Evolutionary conservation across 1,140 invertebrate genomes (phyloP), one percentile per base, ranked within the genome.

Genomic region (Saccostrea glomerata): DNA sequence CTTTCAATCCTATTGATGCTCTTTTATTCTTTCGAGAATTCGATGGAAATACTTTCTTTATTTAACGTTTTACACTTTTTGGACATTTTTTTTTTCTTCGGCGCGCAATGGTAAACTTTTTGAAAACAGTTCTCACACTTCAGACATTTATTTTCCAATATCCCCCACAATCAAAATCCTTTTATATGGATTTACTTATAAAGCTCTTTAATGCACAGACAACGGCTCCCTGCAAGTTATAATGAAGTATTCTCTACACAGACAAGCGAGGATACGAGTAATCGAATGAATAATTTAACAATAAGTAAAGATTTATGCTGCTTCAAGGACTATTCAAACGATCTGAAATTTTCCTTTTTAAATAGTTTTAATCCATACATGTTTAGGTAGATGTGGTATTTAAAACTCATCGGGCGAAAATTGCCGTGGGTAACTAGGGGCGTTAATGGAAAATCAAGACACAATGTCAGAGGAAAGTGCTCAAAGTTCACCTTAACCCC

Each of bases 311-410:
- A 60, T 17, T 73, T 23, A 30, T 73, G 66, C 25, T 23, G 66
- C 23, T 13, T 73, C 1, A 30, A 73, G n/a, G 66, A 73, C 6
- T 30, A 30, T 73, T 73, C 23, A 73, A 30, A 73, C 66, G 66
- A 73, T 12, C 23, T 1, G 25, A 73, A 73, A 73, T 36, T 73
- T 23, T 73, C 66, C 25, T 25, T 73, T 73, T 36, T 36, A 36
- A 73, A 73, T 73, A 30, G 13, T 23, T 73, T 73, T 25, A 73
- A 73, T 73, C 23, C 66, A 60, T 60, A 36, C n/a, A 73, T 73
- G 66, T 73, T 13, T 23, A 73, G 25, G 66, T 73, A 73, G 20
- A 60, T 60, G 58, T 60, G 58, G 20, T 20, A 60, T 73, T 25
- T 25, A 73, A 30, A 25, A 73, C n/a, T 7, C 7, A 30, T 73